Base-by-base conservation (phyloP, 2,113 vertebrate genomes). In the Seriola aureovittata region DNA sequence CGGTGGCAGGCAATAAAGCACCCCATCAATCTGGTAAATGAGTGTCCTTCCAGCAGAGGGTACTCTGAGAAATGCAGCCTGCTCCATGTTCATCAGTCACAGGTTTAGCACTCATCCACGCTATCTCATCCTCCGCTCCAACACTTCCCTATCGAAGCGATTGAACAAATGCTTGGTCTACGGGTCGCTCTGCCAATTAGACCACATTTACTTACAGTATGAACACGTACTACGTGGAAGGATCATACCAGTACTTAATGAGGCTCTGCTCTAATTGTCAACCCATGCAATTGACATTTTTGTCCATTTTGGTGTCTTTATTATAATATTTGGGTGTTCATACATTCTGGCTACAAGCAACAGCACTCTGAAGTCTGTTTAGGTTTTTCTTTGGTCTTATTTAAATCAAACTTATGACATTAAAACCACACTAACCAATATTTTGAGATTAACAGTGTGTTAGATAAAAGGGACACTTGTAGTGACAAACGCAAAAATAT, bases 1-100 rank as follows among this genome's bases (percentile, higher is more conserved):
- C 90, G 84, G 92, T 88, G 89, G 85, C 85, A 91, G 90, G 91
- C 90, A 91, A 92, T 93, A 91, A 92, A 92, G 92, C 72, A 68
- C 70, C 89, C 88, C 88, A 93, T 95, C 93, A 93, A 89, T 92
- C 93, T 89, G 80, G 71, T 87, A 88, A 94, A 93, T 86, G 92
- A 93, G 88, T 88, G 89, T 92, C 88, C 89, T 93, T 92, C 90
- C 89, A 81, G 73, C 80, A 81, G 89, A 86, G 89, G 82, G 62
- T 84, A 84, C 84, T 86, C 73, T 29, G 79, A 77, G 85, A 85
- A 81, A 88, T 42, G 87, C 87, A 70, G 81, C 85, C 80, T 67
- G 85, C 81, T 87, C 80, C 32, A 5, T 73, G 90, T 85, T 87
- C 87, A 94, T 90, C 89, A 84, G 75, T 91, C 86, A 91, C 88